Conservation (phyloP, 2,113 vertebrate species). For the Phycodurus eques region DNA sequence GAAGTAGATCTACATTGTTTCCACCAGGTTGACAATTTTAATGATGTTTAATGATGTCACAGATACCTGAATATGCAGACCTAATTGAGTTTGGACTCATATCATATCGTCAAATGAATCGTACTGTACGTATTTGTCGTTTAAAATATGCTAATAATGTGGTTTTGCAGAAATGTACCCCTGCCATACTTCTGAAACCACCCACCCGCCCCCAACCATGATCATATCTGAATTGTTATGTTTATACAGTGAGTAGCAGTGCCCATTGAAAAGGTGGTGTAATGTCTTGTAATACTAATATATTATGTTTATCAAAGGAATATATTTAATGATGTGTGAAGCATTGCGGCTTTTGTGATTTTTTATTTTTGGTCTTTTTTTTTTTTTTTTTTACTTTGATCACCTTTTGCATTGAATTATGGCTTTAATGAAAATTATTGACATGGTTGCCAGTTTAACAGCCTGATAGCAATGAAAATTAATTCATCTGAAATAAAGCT, state of each 20-base stretch:
- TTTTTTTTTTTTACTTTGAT: slow-evolving; percentile 34
- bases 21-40: not conserved
- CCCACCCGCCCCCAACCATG: slow-evolving; percentile 47
- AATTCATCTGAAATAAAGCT: slow-evolving; percentile 88
- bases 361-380: slow-evolving; percentile 35
- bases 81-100: slow-evolving; percentile 1
- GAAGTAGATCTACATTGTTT: slow-evolving; percentile 58
- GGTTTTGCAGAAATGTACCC: slow-evolving; percentile 51
- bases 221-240: slow-evolving; percentile 61
- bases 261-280: slow-evolving; percentile 83
- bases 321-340: slow-evolving; percentile 98
- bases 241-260: slow-evolving; percentile 85
- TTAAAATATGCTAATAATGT: slow-evolving; percentile 17
- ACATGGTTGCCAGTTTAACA: slow-evolving; percentile 80
- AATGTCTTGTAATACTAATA: slow-evolving; percentile 98
- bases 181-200: slow-evolving; percentile 20
- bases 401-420: slow-evolving; percentile 54
- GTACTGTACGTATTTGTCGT: slow-evolving; percentile 33
- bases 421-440: slow-evolving; percentile 74
- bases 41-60: slow-evolving; percentile 22
- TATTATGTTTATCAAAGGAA: slow-evolving; percentile 99
- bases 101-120: slow-evolving; percentile 29
- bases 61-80: not conserved
- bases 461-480: slow-evolving; percentile 83
- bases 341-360: slow-evolving; percentile 83